Percentiles rank a stretch among this genome's conserved stretches.
Conservation (phyloP, 2,888 invertebrate genomes). For the Kuschelorhynchus macadamiae region DNA sequence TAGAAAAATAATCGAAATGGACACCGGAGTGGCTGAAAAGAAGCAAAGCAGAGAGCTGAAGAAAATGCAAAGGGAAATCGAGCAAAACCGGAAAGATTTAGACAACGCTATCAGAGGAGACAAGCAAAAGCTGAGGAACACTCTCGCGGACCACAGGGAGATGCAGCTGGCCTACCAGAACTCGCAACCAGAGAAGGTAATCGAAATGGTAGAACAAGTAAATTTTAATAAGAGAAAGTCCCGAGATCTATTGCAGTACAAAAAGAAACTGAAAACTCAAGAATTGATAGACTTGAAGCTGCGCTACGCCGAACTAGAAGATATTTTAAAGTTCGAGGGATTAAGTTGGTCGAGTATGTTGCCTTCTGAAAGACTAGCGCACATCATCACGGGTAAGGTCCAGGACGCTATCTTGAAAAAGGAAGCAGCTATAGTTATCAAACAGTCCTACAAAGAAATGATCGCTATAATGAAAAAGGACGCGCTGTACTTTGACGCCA, state of each 20-base stretch:
- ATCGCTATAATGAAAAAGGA: conserved; percentile 77
- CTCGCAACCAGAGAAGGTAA: conserved; percentile 69
- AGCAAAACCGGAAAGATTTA: conserved; percentile 71
- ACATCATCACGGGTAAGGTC: conserved; percentile 75
- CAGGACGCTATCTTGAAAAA: conserved; percentile 76
- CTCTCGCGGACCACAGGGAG: conserved; percentile 73
- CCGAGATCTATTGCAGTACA: conserved; percentile 74
- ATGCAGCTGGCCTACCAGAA: conserved; percentile 73
- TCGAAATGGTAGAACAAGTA: conserved; percentile 74
- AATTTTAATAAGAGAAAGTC: conserved; percentile 76
- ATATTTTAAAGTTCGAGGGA: conserved; percentile 71
- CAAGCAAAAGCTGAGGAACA: conserved; percentile 73
- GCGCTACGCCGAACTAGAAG: conserved; percentile 71
- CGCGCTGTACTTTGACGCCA: conserved; percentile 75
- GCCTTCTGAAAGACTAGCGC: conserved; percentile 71
- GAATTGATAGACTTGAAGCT: conserved; percentile 73
- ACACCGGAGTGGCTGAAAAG: conserved; percentile 69
- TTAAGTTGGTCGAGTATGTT: conserved; percentile 55
- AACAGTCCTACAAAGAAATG: conserved; percentile 75
- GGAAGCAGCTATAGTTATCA: conserved; percentile 77
- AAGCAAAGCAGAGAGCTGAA: conserved; percentile 74
- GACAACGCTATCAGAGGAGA: conserved; percentile 75
- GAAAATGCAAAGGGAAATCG: conserved; percentile 73
- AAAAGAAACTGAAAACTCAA: conserved; percentile 75
- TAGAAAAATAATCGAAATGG: conserved; percentile 74